These are phyloP conservation scores for Campoplex capitator DNA, from an alignment of 2,888 invertebrate genomes.

Conservation along the genomic window DNA sequence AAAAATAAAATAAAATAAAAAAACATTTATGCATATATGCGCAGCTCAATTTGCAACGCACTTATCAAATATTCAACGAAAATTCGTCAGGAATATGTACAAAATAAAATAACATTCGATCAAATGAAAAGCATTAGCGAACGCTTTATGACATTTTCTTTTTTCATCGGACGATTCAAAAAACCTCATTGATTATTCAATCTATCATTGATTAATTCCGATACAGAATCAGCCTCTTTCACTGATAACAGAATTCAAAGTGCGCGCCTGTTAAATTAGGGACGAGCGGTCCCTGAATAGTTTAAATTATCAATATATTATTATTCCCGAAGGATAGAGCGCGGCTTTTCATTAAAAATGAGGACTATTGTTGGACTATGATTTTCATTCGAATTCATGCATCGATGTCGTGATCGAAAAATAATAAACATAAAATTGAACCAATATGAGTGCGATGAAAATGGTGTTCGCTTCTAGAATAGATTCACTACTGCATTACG, in stretches of 20 bases:
- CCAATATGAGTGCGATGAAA: constrained; percentile 45
- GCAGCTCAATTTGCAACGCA: constrained; percentile 1
- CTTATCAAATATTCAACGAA: background rate
- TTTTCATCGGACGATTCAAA: constrained; percentile 71
- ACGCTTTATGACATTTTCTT: constrained; percentile 69
- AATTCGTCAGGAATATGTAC: background rate
- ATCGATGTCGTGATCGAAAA: background rate
- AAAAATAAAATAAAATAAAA: constrained; percentile 40
- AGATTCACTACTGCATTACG: constrained; percentile 62
- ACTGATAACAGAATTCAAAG: constrained; percentile 49
- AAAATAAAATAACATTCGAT: background rate
- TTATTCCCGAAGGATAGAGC: constrained; percentile 40
- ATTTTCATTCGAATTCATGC: constrained; percentile 57
- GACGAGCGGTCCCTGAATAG: constrained; percentile 63
- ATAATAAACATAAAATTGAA: constrained; percentile 38
- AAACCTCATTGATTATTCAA: constrained; percentile 73
- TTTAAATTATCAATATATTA: constrained; percentile 55
- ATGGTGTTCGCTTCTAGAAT: constrained; percentile 55
- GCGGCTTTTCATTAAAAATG: background rate
- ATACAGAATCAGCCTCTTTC: constrained; percentile 65
- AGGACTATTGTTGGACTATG: background rate
- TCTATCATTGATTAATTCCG: constrained; percentile 69
- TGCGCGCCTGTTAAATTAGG: constrained; percentile 67
- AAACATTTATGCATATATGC: constrained; percentile 18
- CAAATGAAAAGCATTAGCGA: constrained; percentile 24